Percentiles rank a stretch among this genome's conserved stretches.
phyloP scores from a whole-genome alignment of 2,888 invertebrate genomes.

The Eucera pruinosa region DNA sequence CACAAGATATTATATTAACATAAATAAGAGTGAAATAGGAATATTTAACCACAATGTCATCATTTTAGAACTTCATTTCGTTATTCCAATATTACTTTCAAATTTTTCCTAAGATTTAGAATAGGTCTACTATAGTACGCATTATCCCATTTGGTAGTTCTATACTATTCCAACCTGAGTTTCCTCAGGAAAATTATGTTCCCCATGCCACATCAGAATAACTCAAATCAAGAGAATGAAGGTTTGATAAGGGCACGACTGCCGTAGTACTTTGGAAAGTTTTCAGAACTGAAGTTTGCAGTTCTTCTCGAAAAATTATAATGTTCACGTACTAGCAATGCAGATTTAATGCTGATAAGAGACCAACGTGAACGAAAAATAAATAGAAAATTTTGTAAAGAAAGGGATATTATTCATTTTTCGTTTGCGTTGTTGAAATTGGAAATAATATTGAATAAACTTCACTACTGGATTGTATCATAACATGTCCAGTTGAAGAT shows the following conservation, averaged over 20 bases:
- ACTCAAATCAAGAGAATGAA: conserved; percentile 39
- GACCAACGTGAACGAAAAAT: neutral
- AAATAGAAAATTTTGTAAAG: neutral
- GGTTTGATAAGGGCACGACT: conserved; percentile 24
- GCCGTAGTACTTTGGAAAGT: neutral
- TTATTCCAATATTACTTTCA: neutral
- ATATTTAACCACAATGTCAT: no score
- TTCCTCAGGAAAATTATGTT: neutral
- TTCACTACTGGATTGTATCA: neutral
- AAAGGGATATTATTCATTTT: neutral
- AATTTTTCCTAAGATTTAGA: neutral
- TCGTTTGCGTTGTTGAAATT: neutral
- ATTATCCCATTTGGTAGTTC: neutral
- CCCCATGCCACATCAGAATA: conserved; percentile 1
- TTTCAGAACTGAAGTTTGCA: conserved; percentile 9
- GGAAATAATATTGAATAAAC: neutral
- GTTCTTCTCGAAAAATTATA: conserved; percentile 2
- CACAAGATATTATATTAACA: no score
- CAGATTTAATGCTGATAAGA: conserved; percentile 3
- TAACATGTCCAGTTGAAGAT: no score
- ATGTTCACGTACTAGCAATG: neutral
- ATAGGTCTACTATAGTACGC: neutral
- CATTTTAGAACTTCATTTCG: neutral
- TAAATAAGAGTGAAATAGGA: neutral
- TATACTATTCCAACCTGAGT: neutral